Base-by-base conservation (phyloP, 2,797 vertebrate species). In the Trachurus trachurus region DNA sequence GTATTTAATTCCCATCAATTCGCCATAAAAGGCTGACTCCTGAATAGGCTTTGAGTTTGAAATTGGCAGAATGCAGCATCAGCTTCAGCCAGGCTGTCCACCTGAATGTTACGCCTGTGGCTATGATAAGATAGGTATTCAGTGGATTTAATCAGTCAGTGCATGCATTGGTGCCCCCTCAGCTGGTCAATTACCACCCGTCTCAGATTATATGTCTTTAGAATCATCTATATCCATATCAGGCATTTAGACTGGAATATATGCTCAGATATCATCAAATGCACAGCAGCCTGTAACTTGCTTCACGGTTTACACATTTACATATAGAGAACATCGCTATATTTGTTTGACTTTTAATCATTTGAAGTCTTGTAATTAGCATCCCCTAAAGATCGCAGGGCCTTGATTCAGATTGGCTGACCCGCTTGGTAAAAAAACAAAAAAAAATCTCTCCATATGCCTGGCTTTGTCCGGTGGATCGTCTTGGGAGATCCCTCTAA, bases 401-500 rank as follows among this genome's bases (percentile, higher is more conserved):
- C 68, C 70, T 78, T 84, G 87, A 85, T 88, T 83, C 56, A 37
- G 76, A 84, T 71, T 67, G 77, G 62, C 82, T 49, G 79, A 84
- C 74, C 82, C 66, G 78, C 63, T 74, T 78, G 70, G 78, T 88
- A 2, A 91, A 88, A 82, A 34, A 34, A 34, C 5, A 34, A 34
- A 34, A 34, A 34, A 34, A 34, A 34, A 5, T 6, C 31, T 87
- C 73, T 87, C 85, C 77, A 19, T 68, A 74, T 65, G 59, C 77
- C 65, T 64, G 42, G 47, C 68, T 88, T 78, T 88, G 90, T 92
- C 88, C 86, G 16, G 56, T 16, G 17, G 50, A 60, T 64, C 56
- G 71, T 90, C 86, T 68, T 26, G 85, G 84, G 90, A 91, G 82
- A 79, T 85, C 61, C 15, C 67, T 79, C 75, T 87, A 88, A 94